Conservation (phyloP, 2,113 vertebrate genomes). For the Hippocampus barbouri region DNA sequence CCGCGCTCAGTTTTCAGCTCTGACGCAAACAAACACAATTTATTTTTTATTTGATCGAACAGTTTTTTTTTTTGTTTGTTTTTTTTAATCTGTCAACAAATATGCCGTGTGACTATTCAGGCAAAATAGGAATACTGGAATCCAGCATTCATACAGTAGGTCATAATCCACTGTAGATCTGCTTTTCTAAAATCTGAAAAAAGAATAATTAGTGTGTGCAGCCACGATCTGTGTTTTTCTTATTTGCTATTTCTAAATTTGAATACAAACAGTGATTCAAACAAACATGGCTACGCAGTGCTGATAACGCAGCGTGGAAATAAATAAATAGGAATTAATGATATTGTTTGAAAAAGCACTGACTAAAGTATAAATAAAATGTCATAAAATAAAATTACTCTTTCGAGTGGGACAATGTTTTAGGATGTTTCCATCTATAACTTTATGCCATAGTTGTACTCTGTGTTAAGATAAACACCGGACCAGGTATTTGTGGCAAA, state of each 20-base stretch:
- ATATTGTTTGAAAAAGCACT: not conserved
- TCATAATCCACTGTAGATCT: not conserved
- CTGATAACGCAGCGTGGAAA: not conserved
- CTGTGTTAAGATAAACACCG: not conserved
- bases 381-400: not conserved
- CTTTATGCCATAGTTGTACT: not conserved
- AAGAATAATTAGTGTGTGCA: not conserved
- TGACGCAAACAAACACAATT: not conserved
- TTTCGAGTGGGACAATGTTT: not conserved
- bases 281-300: not conserved
- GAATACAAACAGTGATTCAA: not conserved
- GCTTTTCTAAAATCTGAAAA: not conserved
- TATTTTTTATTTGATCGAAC: not conserved
- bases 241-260: not conserved
- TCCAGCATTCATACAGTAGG: not conserved
- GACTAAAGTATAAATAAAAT: not conserved
- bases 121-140: not conserved
- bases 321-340: not conserved
- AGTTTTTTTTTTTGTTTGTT: not conserved
- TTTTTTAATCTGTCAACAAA: constrained; percentile 1
- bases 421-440: not conserved
- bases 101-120: not conserved
- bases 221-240: not conserved
- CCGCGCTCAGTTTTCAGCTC: not conserved
- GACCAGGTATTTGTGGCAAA: not conserved